Conservation (phyloP, 35 echinoderm and acorn worm genomes). For the Ophioderma brevispina region DNA sequence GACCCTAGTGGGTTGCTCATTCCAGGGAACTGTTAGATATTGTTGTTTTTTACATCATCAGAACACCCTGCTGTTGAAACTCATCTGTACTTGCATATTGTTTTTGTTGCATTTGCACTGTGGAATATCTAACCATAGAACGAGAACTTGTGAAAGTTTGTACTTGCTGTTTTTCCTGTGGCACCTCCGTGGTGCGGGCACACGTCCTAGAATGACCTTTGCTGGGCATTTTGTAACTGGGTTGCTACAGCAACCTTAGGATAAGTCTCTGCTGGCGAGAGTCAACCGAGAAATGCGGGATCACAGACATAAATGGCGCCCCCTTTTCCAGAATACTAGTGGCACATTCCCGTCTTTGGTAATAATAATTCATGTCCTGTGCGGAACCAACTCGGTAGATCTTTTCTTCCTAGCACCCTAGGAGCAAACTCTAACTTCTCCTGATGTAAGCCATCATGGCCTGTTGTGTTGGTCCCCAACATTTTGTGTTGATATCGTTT, state of each 20-base stretch:
- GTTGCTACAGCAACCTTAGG: conserved; percentile 60
- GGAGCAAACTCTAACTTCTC: conserved; percentile 20
- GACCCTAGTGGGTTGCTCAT: background rate
- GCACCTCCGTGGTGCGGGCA: background rate
- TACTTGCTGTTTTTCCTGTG: conserved; percentile 30
- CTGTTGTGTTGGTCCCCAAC: background rate
- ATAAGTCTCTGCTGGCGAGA: conserved; percentile 64
- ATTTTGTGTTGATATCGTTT: background rate
- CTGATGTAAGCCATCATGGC: conserved; percentile 15
- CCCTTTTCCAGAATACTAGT: conserved; percentile 11
- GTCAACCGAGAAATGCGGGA: conserved; percentile 23
- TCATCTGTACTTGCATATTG: conserved; percentile 69
- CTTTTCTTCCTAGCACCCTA: conserved; percentile 50
- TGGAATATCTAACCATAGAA: conserved; percentile 57
- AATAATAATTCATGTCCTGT: background rate
- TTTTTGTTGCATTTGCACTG: conserved; percentile 60
- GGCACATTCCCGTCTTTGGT: background rate
- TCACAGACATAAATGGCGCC: background rate
- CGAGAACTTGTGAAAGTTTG: conserved; percentile 14
- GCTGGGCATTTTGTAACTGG: conserved; percentile 58
- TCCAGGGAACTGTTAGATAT: background rate
- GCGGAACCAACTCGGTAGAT: conserved; percentile 1
- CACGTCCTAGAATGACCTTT: conserved; percentile 24
- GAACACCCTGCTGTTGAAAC: background rate
- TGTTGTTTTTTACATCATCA: background rate